Evolutionary conservation across 1,140 invertebrate genomes (phyloP), one percentile per base, ranked within the genome.

Genomic region (Drosophila setifemur): DNA sequence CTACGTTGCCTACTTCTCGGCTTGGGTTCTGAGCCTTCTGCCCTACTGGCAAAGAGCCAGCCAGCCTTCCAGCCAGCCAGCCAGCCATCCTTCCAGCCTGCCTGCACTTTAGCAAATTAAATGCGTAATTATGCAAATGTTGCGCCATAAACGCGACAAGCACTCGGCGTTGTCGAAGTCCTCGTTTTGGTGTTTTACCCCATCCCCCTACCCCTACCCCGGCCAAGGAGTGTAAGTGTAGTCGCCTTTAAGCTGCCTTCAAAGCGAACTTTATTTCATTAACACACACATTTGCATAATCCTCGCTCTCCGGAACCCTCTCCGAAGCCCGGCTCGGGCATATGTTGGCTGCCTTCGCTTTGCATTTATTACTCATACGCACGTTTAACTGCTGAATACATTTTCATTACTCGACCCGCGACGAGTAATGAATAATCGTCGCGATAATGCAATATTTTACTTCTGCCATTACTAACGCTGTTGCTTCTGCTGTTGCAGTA

Each of bases 81-180:
- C 8, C 42, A 31, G 29, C 12, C 66, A 42, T 42, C 55, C 42
- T 11, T 48, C 43, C 19, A 40, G 55, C 55, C 70, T 40, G 55
- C 50, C 55, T 82, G 81, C 81, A 86, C 81, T 86, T 76, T 76
- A 81, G 75, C 47, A 86, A 86, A 86, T 86, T 86, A 86, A 86
- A 86, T 76, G 81, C 67, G 81, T 69, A 86, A 86, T 86, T 86
- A 86, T 86, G 81, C 81, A 86, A 86, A 86, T 86, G 81, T 76
- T 66, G 60, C 74, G 53, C 61, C 71, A 86, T 79, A 86, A 85
- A 72, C 57, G 69, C 73, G 68, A 73, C 75, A 86, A 81, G 81
- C 79, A 86, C 81, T 79, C 60, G 77, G 71, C 55, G 45, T 31
- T 52, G 55, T 44, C 57, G 60, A 48, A 61, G 33, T 61, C 57